Evolutionary conservation across 2,888 invertebrate genomes (phyloP).

Genomic region (Fragum whitleyi): DNA sequence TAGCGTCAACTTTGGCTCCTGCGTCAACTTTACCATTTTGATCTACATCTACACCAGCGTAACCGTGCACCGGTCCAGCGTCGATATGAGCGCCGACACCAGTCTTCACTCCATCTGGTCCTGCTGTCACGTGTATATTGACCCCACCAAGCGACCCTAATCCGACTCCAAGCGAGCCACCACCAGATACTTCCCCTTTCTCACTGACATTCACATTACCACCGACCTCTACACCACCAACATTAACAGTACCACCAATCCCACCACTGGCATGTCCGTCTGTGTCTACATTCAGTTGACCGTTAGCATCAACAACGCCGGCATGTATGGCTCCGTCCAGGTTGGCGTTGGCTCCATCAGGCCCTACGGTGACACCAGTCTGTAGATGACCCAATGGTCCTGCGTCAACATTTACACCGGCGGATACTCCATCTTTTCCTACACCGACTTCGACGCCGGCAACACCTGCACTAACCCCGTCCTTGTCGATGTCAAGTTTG

Average conservation of each 20-base stretch:
- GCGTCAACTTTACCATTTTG: slow-evolving; percentile 56
- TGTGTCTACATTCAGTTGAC: slow-evolving; percentile 51
- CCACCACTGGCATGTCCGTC: slow-evolving; percentile 50
- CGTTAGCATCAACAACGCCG: slow-evolving; percentile 49
- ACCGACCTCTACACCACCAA: slow-evolving; percentile 57
- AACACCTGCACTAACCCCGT: slow-evolving; percentile 31
- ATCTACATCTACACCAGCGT: slow-evolving; percentile 51
- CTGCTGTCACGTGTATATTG: slow-evolving; percentile 44
- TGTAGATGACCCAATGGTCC: slow-evolving; percentile 44
- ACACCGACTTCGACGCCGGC: slow-evolving; percentile 38
- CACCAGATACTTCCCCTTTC: slow-evolving; percentile 52
- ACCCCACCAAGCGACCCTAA: slow-evolving; percentile 52
- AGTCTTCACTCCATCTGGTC: slow-evolving; percentile 47
- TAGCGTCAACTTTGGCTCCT: slow-evolving; percentile 45
- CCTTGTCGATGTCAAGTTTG: slow-evolving; percentile 22
- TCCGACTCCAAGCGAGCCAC: slow-evolving; percentile 56
- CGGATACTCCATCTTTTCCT: slow-evolving; percentile 43
- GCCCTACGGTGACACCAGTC: slow-evolving; percentile 34
- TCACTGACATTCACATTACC: slow-evolving; percentile 58
- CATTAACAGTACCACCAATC: slow-evolving; percentile 55
- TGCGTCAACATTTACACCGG: slow-evolving; percentile 25
- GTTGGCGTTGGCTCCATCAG: slow-evolving; percentile 44
- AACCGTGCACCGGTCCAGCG: slow-evolving; percentile 41
- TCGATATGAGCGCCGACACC: slow-evolving; percentile 55
- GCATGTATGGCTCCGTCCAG: slow-evolving; percentile 49